Evolutionary conservation across 2,113 vertebrate species (phyloP).

Genomic region (Ailuropoda melanoleuca): DNA sequence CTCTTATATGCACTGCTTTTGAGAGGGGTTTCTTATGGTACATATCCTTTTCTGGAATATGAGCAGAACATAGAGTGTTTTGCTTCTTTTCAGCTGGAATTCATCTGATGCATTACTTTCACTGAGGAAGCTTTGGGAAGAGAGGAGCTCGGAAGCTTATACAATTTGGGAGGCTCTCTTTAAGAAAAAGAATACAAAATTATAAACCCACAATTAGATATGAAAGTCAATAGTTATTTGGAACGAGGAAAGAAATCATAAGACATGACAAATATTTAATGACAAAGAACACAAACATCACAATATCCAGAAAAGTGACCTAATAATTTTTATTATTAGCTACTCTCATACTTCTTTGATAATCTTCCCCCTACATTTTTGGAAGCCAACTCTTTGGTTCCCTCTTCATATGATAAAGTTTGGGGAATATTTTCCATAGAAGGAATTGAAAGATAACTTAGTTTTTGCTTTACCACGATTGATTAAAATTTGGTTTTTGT

Average conservation of each 20-base stretch:
- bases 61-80: neutral
- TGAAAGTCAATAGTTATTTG: neutral
- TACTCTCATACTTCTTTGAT: neutral
- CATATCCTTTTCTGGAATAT: neutral
- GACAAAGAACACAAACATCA: neutral
- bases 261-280: neutral
- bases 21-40: neutral
- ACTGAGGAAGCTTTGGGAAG: neutral
- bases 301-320: neutral
- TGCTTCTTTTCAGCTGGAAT: neutral
- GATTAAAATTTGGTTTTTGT: slow-evolving; percentile 12
- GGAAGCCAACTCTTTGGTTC: neutral
- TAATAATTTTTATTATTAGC: neutral
- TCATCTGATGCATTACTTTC: neutral
- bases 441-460: neutral
- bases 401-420: neutral
- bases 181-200: neutral
- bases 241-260: neutral
- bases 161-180: neutral
- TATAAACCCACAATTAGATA: neutral
- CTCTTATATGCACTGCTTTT: neutral
- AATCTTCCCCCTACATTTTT: neutral
- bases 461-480: neutral
- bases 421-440: neutral
- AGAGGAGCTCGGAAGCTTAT: neutral